Conservation (phyloP, 2,888 invertebrate genomes). For the Acrobasis suavella region DNA sequence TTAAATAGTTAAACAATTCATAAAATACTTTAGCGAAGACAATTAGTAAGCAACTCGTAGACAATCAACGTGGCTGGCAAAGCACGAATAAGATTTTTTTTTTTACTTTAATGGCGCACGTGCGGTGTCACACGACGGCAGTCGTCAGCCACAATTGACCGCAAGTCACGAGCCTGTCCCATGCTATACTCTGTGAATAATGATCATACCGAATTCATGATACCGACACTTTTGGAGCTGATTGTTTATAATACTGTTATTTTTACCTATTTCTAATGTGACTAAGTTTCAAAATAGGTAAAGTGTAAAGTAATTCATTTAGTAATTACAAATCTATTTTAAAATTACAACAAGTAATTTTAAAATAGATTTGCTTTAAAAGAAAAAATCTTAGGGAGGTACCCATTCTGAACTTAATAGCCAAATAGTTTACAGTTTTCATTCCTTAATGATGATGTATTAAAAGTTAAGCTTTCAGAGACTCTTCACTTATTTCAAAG, state of each 20-base stretch:
- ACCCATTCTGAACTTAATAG: too few species aligned
- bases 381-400: too few species aligned
- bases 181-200: slow-evolving; percentile 65
- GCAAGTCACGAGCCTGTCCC: slow-evolving; percentile 67
- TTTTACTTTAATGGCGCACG: slow-evolving; percentile 65
- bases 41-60: slow-evolving; percentile 43
- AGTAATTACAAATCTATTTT: too few species aligned
- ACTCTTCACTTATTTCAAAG: too few species aligned
- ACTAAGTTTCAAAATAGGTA: too few species aligned
- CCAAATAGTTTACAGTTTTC: too few species aligned
- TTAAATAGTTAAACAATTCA: background rate
- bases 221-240: background rate
- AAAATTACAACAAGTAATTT: too few species aligned
- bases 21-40: slow-evolving; percentile 23
- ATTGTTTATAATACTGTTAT: background rate
- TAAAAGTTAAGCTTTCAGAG: too few species aligned
- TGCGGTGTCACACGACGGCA: slow-evolving; percentile 68
- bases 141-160: slow-evolving; percentile 67
- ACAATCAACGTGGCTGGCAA: slow-evolving; percentile 46
- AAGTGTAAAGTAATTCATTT: too few species aligned
- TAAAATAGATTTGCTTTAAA: too few species aligned
- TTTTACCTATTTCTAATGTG: too few species aligned
- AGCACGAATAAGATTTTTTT: slow-evolving; percentile 68
- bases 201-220: slow-evolving; percentile 48
- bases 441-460: too few species aligned